Evolutionary conservation across 2,888 invertebrate species (phyloP).

Genomic region (Hypselothyrea guttata): DNA sequence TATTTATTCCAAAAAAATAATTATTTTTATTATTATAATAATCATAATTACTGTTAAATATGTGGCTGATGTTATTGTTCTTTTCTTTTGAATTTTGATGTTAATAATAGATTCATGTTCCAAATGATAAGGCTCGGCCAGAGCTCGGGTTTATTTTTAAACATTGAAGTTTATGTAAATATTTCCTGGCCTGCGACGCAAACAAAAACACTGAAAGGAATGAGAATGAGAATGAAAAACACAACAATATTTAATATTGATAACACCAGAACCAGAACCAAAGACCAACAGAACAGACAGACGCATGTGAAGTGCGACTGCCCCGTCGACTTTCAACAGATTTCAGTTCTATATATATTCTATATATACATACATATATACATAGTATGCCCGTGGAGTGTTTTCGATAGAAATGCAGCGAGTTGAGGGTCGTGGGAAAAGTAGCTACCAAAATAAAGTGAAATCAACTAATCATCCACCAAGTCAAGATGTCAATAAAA

Average conservation of each 20-base stretch:
- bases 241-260: slow-evolving; percentile 72
- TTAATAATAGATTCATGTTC: slow-evolving; percentile 65
- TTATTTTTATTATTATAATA: too few relatives aligned
- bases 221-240: slow-evolving; percentile 35
- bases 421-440: too few relatives aligned
- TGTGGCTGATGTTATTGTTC: not conserved
- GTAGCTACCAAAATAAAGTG: too few relatives aligned
- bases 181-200: slow-evolving; percentile 68
- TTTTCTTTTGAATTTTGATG: slow-evolving; percentile 30
- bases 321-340: too few relatives aligned
- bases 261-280: slow-evolving; percentile 35
- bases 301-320: not conserved
- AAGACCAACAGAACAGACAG: slow-evolving; percentile 4
- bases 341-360: too few relatives aligned
- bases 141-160: slow-evolving; percentile 69
- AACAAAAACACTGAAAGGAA: slow-evolving; percentile 54
- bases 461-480: too few relatives aligned
- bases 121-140: slow-evolving; percentile 60
- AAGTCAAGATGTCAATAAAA: too few relatives aligned
- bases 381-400: not conserved
- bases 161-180: slow-evolving; percentile 75
- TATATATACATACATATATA: not conserved
- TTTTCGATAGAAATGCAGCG: not conserved
- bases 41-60: too few relatives aligned
- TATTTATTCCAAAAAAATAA: too few relatives aligned